Evolutionary conservation across 2,888 invertebrate genomes (phyloP).

Genomic region (Zelleria hepariella): DNA sequence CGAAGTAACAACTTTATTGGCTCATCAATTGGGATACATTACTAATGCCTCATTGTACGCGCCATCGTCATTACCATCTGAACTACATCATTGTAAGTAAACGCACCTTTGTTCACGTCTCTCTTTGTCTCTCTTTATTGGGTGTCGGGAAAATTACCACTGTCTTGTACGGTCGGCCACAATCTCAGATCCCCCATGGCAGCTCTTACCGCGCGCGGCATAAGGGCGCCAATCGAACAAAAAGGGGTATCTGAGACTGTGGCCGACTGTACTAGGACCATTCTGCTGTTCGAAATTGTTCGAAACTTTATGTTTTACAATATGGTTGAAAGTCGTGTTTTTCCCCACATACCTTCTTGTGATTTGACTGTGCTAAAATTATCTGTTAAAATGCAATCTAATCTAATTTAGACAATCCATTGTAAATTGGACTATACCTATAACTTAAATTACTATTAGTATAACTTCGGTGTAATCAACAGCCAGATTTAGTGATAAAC

Average conservation of each 20-base stretch:
- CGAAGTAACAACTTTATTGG: constrained; percentile 63
- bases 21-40: constrained; percentile 69
- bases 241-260: neutral
- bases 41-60: constrained; percentile 70
- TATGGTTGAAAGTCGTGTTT: neutral
- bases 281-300: neutral
- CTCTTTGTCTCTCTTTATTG: neutral
- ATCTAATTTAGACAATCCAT: neutral
- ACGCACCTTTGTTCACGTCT: constrained; percentile 34
- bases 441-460: too few relatives aligned
- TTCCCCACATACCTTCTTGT: neutral
- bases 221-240: neutral
- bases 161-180: neutral
- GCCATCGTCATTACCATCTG: constrained; percentile 55
- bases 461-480: neutral
- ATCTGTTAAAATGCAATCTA: neutral
- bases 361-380: neutral
- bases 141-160: neutral
- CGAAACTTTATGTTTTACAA: neutral
- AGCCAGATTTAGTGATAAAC: neutral
- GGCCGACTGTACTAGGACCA: neutral
- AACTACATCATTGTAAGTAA: constrained; percentile 64
- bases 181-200: neutral
- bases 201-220: neutral
- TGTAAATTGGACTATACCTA: neutral